These are phyloP conservation scores for Laothoe populi DNA, from an alignment of 2,888 invertebrate species.

Conservation along the genomic window DNA sequence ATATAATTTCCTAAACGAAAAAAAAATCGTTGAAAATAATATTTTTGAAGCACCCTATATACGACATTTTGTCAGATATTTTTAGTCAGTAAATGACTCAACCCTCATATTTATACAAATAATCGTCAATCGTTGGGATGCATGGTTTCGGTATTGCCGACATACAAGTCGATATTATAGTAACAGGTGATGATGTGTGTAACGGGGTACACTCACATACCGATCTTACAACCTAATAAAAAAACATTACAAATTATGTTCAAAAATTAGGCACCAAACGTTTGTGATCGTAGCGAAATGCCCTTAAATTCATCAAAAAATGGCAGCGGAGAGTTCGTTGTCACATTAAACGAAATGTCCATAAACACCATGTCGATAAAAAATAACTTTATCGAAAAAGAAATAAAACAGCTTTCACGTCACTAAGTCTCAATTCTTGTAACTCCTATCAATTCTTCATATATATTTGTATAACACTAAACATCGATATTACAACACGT, in stretches of 20 bases:
- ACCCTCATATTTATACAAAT: conserved; percentile 17
- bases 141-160: not conserved
- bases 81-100: conserved; percentile 16
- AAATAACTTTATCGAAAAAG: conserved; percentile 42
- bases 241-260: conserved; percentile 39
- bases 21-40: conserved; percentile 2
- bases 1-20: not conserved
- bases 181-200: not conserved
- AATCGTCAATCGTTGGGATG: conserved; percentile 24
- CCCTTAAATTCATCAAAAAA: conserved; percentile 48
- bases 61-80: conserved; percentile 14
- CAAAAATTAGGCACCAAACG: conserved; percentile 63
- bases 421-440: conserved; percentile 26
- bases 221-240: conserved; percentile 22
- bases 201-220: conserved; percentile 9
- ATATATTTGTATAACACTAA: conserved; percentile 21
- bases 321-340: conserved; percentile 59
- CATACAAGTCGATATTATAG: conserved; percentile 37
- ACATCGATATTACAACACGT: conserved; percentile 15
- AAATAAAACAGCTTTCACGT: conserved; percentile 33
- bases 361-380: conserved; percentile 40
- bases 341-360: conserved; percentile 42
- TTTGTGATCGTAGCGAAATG: conserved; percentile 44
- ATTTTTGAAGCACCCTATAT: conserved; percentile 22
- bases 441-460: conserved; percentile 2